Base-by-base conservation (phyloP, 2,797 vertebrate genomes). In the Sphenodon punctatus region DNA sequence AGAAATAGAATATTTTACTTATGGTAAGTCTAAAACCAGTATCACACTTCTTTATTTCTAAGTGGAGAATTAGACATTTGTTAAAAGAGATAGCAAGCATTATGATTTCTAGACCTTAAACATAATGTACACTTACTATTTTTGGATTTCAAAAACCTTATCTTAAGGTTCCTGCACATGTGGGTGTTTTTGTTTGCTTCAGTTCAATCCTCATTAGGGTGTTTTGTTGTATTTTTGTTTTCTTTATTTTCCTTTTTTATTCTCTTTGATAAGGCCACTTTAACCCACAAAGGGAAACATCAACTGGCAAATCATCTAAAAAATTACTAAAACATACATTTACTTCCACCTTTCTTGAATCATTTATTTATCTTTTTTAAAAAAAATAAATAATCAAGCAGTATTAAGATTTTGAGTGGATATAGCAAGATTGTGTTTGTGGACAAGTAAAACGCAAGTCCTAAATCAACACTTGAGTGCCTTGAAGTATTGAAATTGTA, bases 1-100 rank as follows among this genome's bases (percentile, higher is more conserved):
- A 19, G 96, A 97, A 90, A 94, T 98, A 75, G 96, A 96, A 36
- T 98, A 98, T 90, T 97, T 97, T 85, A 98, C 97, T 36, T 97
- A 97, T 0, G 97, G 97, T 97, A 85, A 96, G 96, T 89, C 22
- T 2, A 34, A 34, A 20, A 45, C 69, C 6, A 38, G 16, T 63
- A 53, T 49, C 22, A 12, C 32, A 6, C 1, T 55, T 43, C 16
- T 27, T 36, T 46, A 16, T 7, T 25, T 51, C 58, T 43, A 15
- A 4, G 4, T 61, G 25, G 8, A 61, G 23, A 46, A 11, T 8
- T 7, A 36, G 36, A 9, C 34, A 39, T n/a, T 3, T 16, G 32
- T 73, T 17, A 58, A 73, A 53, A 71, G 45, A n/a, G 43, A 72
- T 32, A 43, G 17, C 11, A 13, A 43, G 17, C 11, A 13, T 8